Evolutionary conservation across 2,888 invertebrate species (phyloP), one percentile per base, ranked within the genome.

Genomic region (Pollenia labialis): DNA sequence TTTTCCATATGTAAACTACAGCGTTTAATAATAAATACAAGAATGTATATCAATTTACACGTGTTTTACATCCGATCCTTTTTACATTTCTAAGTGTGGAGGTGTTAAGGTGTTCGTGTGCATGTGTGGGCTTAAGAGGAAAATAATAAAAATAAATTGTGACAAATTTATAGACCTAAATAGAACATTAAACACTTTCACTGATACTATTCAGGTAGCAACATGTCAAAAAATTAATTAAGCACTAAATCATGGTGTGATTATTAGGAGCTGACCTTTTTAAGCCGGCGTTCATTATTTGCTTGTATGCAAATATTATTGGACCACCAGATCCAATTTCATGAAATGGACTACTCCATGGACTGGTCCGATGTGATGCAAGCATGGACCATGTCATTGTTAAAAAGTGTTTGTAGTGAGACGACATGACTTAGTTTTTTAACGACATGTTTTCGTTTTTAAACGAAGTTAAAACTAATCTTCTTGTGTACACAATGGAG

Each of bases 131-230:
- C 12, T 7, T n/a, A 42, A 1, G 3, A 12, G 14, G 23, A 16
- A 14, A 18, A 16, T 44, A 58, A 60, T 69, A 60, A 69, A 79
- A 52, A 58, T 60, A 79, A 69, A 69, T 60, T 60, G 71, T 54
- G 23, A 58, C 48, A 81, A 81, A 74, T 81, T 74, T 58, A 58
- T 58, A n/a, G 40, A 42, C 72, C 32, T 54, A n/a, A 66, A 74
- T 56, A 48, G 18, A 72, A 66, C 56, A 66, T n/a, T 40, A 11
- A 80, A 60, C 48, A 58, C 69, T 1, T 54, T 4, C 4, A 4
- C 23, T 32, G 18, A 50, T 4, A 52, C 16, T 10, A 6, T 32
- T 4, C 18, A 60, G 14, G 14, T n/a, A 23, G 9, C 32, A 62
- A 42, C 48, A 62, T 44, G 71, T 10, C 11, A 16, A 32, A 62